Percentiles rank a stretch among this genome's conserved stretches.
Evolutionary conservation across 2,113 vertebrate genomes (phyloP).

Genomic region (Paratilapia polleni): DNA sequence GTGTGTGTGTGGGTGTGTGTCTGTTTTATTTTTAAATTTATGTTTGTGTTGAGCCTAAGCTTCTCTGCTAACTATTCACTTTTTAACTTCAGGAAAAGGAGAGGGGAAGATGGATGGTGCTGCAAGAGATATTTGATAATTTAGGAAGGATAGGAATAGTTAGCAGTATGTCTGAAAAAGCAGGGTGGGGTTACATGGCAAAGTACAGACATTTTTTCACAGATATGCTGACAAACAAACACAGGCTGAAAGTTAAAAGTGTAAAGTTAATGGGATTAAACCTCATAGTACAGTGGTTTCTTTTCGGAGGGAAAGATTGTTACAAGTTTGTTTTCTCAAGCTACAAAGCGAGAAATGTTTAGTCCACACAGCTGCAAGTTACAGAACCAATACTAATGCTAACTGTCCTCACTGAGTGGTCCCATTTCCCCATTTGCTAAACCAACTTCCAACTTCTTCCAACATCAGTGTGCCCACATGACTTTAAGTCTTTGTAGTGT

Average conservation of each 20-base stretch:
- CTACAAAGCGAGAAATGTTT: no score
- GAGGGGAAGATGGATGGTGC: neutral
- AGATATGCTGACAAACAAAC: slow-evolving; percentile 14
- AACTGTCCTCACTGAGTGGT: no score
- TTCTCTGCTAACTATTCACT: neutral
- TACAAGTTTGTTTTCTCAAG: no score
- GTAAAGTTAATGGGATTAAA: neutral
- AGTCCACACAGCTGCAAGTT: no score
- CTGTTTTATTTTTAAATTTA: neutral
- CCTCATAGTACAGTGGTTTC: no score
- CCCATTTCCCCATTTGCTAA: no score
- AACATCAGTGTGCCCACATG: no score
- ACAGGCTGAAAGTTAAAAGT: neutral
- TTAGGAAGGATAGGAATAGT: slow-evolving; percentile 30
- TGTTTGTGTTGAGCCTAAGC: neutral
- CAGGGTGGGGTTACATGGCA: slow-evolving; percentile 51
- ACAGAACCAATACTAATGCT: no score
- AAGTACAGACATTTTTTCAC: slow-evolving; percentile 45
- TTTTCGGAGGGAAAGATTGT: no score
- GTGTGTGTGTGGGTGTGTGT: neutral
- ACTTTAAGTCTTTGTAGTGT: no score
- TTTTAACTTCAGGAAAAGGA: neutral
- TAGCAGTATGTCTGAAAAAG: slow-evolving; percentile 29
- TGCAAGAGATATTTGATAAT: slow-evolving; percentile 5
- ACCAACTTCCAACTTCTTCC: no score